Base-by-base conservation (phyloP, 2,797 vertebrate species). In the Craterocephalus amniculus region DNA sequence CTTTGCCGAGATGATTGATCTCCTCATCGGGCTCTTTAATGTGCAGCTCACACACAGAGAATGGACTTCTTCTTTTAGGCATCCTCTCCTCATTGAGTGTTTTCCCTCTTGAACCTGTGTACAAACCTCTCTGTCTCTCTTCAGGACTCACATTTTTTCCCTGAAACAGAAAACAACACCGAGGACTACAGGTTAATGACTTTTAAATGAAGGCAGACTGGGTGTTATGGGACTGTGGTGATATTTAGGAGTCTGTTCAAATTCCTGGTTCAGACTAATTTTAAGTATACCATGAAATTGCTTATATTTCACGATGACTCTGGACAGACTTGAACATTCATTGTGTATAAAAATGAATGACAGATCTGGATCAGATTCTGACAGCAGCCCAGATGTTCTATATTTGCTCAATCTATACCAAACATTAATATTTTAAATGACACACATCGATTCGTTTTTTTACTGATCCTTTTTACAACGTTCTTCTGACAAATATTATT, bases 1-100 rank as follows among this genome's bases (percentile, higher is more conserved):
- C 78, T 66, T 73, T 87, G 5, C 40, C 65, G 10, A 40, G 8
- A 2, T 36, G 76, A 35, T 54, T 31, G 31, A 56, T 61, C 24
- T 29, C 69, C n/a, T 87, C 79, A 5, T 70, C 89, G 27, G 80
- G 73, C 72, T 93, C 90, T 18, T 71, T 86, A 26, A 92, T 92
- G 65, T 90, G 76, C 68, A 89, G 85, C 48, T 82, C 78, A 43
- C 82, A 86, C 8, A 26, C 36, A 20, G 87, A 73, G 57, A 78
- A 62, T 11, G 56, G 70, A 65, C 26, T 66, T 63, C 29, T 71
- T 55, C 66, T 81, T 38, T 80, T 71, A 7, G 76, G 61, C 38
- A 26, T 62, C 56, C 1, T 78, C 48, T 72, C 67, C 6, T 80
- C 69, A 35, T 51, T 70, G 5, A 49, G 34, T 6, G 5, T n/a